Evolutionary conservation across 2,888 invertebrate genomes (phyloP).

Genomic region (Panorpa germanica): DNA sequence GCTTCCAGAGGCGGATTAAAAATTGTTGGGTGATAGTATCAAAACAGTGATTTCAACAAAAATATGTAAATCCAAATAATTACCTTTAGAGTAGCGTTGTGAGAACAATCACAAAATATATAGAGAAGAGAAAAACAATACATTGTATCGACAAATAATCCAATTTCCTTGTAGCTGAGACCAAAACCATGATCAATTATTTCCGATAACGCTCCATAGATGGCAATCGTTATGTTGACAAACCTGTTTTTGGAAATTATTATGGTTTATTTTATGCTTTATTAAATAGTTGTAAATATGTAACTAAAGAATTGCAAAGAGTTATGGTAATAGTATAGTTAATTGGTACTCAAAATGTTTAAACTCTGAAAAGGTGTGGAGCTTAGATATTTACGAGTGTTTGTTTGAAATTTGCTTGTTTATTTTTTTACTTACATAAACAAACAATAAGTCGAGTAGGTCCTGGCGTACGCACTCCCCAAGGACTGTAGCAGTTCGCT

Average conservation of each 20-base stretch:
- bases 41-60: conserved; percentile 5
- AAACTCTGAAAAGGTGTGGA: too few relatives aligned
- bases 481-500: conserved; percentile 43
- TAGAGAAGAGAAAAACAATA: conserved; percentile 40
- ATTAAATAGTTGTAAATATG: background rate
- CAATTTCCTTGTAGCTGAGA: conserved; percentile 46
- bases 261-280: too few relatives aligned
- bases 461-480: conserved; percentile 46
- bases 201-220: conserved; percentile 46
- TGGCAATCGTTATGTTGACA: conserved; percentile 44
- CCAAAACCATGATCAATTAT: conserved; percentile 44
- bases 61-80: background rate
- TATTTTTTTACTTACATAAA: conserved; percentile 30
- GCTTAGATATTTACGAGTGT: too few relatives aligned
- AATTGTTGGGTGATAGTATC: background rate
- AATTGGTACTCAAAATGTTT: too few relatives aligned
- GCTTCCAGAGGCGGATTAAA: conserved; percentile 2
- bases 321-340: too few relatives aligned
- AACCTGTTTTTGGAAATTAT: too few relatives aligned
- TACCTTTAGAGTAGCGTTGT: conserved; percentile 37
- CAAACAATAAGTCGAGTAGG: conserved; percentile 43
- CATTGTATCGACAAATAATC: conserved; percentile 37
- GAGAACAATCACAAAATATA: conserved; percentile 47
- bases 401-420: too few relatives aligned
- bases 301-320: background rate